Evolutionary conservation across 2,797 vertebrate genomes (phyloP).

Genomic region (Brotula barbata): DNA sequence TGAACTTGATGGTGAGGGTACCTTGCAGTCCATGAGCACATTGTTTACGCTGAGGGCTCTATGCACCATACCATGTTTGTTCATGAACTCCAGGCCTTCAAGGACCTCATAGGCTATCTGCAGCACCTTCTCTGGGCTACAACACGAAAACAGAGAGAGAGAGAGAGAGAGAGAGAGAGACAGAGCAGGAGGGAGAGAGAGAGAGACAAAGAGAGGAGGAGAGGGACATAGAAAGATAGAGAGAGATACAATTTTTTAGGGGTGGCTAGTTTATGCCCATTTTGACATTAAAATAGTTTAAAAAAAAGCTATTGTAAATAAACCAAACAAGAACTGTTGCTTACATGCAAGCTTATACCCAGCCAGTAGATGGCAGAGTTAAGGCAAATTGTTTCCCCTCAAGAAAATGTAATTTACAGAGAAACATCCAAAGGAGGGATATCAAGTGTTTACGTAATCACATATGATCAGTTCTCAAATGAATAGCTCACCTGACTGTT

Average conservation of each 20-base stretch:
- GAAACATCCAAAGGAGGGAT: not conserved
- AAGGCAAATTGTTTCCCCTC: not conserved
- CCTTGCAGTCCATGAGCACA: conserved; percentile 91
- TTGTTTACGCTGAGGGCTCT: conserved; percentile 89
- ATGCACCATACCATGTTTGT: conserved; percentile 91
- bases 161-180: too few relatives aligned
- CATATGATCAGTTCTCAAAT: conserved; percentile 1
- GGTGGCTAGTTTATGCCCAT: not conserved
- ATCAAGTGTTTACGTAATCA: not conserved
- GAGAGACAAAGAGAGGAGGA: too few relatives aligned
- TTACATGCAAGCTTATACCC: not conserved
- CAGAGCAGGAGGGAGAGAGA: conserved; percentile 13
- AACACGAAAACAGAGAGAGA: conserved; percentile 21
- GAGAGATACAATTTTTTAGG: too few relatives aligned
- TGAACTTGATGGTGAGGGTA: conserved; percentile 51
- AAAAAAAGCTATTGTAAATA: not conserved
- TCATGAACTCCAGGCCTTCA: conserved; percentile 93
- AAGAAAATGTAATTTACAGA: too few relatives aligned
- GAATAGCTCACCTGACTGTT: conserved; percentile 81
- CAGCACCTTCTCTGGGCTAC: conserved; percentile 80
- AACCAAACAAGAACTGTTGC: too few relatives aligned
- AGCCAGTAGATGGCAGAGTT: conserved; percentile 48
- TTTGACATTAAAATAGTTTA: conserved; percentile 1
- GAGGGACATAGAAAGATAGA: too few relatives aligned
- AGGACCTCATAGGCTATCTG: conserved; percentile 90